Evolutionary conservation across 2,113 vertebrate genomes (phyloP), one percentile per base, ranked within the genome.

Genomic region (Lontra canadensis): DNA sequence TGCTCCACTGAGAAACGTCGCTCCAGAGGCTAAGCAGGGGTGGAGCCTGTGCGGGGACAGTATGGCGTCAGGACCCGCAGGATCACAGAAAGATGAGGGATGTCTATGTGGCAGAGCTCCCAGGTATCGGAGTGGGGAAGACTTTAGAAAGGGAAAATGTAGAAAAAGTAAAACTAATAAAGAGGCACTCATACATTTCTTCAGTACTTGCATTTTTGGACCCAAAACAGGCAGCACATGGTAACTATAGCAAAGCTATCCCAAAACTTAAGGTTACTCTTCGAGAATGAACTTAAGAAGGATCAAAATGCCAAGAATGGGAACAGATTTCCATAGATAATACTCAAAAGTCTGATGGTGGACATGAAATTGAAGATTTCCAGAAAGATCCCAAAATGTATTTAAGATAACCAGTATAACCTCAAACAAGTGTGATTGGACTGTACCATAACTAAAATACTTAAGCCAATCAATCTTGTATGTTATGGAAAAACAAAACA

Each of bases 251-350:
- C 65, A 95, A 86, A 4, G 52, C 55, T 84, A 21, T 57, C 44
- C 5, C 31, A 39, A 78, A 86, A 91, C 25, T 90, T 78, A 94
- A 63, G 59, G 59, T 83, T 74, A 96, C 84, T 92, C 8, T 92
- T 88, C 73, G 17, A 97, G 61, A 76, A 81, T 82, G 23, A 95
- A 95, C 81, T 67, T 78, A 61, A 73, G 65, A 93, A 82, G 4
- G 39, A 52, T 73, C 23, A 34, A 93, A 95, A 89, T 76, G 29
- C 25, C 90, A 88, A 93, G 44, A 21, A 96, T 17, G 15, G 79
- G 14, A 81, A 15, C 5, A 96, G 44, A 34, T 92, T 79, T 36
- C 26, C 52, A 36, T 1, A 89, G 61, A 39, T 74, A 81, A 36
- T 80, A 89, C 34, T n/a, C 7, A 49, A 80, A 8, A 92, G 44